Conservation (phyloP, 2,797 vertebrate species). For the Ctenochaetus hawaiiensis region DNA sequence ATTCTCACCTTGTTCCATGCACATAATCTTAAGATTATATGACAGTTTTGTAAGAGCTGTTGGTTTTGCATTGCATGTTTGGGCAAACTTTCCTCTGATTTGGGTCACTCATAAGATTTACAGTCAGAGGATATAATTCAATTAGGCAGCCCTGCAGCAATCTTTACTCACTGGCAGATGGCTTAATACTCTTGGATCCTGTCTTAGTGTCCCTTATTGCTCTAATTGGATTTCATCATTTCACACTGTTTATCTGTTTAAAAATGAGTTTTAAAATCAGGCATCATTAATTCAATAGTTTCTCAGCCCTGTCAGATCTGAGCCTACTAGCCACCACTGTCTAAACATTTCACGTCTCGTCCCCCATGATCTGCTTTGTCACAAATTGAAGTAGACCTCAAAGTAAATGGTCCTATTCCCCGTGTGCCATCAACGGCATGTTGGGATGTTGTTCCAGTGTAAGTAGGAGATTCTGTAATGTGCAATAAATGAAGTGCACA, state of each 20-base stretch:
- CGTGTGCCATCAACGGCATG: conserved; percentile 47
- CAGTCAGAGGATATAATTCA: conserved; percentile 75
- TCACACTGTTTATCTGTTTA: conserved; percentile 70
- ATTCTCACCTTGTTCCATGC: conserved; percentile 61
- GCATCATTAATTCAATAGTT: conserved; percentile 77
- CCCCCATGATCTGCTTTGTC: conserved; percentile 62
- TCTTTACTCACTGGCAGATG: conserved; percentile 75
- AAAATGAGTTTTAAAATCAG: conserved; percentile 63
- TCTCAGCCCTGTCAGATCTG: conserved; percentile 67
- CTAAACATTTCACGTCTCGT: conserved; percentile 70
- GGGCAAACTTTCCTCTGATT: conserved; percentile 75
- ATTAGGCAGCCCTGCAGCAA: conserved; percentile 77
- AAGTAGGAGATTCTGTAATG: conserved; percentile 54
- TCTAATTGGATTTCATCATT: conserved; percentile 78
- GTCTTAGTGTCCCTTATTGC: conserved; percentile 68
- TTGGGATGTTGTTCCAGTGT: conserved; percentile 48
- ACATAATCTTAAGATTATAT: conserved; percentile 60
- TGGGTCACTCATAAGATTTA: conserved; percentile 75
- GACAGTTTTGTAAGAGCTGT: conserved; percentile 68
- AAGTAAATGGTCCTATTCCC: conserved; percentile 60
- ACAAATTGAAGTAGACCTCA: conserved; percentile 68
- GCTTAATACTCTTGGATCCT: conserved; percentile 71
- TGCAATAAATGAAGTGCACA: conserved; percentile 65
- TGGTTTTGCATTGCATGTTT: conserved; percentile 60
- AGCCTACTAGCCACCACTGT: conserved; percentile 72